These are phyloP conservation scores for Rhea pennata DNA, from an alignment of 2,113 vertebrate genomes.

Conservation along the genomic window DNA sequence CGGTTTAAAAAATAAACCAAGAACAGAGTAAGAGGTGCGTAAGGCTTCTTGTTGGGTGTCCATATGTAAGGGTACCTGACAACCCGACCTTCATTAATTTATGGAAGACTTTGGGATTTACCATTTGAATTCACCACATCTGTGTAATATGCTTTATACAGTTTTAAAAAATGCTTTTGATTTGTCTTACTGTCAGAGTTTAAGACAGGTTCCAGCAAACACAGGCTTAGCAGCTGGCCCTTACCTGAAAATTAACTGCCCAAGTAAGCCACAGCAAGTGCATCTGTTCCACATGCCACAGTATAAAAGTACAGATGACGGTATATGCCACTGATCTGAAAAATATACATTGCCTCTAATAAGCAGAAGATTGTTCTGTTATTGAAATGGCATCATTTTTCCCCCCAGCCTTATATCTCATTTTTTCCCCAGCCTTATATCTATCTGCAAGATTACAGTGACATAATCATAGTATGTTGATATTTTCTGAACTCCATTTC, in stretches of 20 bases:
- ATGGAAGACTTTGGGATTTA: not conserved
- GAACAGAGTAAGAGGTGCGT: not conserved
- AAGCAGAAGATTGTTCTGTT: not conserved
- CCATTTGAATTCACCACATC: not conserved
- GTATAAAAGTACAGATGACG: not conserved
- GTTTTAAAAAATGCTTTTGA: not conserved
- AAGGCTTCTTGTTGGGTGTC: not conserved
- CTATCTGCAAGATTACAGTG: not conserved
- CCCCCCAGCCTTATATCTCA: not conserved
- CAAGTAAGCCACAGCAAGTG: not conserved
- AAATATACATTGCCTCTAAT: not conserved
- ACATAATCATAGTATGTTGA: not conserved
- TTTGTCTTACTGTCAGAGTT: not conserved
- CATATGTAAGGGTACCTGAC: not conserved
- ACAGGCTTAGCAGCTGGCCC: not conserved
- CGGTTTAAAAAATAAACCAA: not conserved
- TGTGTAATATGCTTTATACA: not conserved
- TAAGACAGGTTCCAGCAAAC: not conserved
- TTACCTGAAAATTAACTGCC: not conserved
- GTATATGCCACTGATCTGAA: not conserved
- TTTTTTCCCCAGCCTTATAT: not conserved
- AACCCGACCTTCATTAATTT: not conserved
- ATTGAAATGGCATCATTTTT: not conserved
- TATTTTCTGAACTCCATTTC: slow-evolving; percentile 39
- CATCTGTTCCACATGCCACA: not conserved